Conservation (phyloP, 2,113 vertebrate species). For the Chionodraco myersi region DNA sequence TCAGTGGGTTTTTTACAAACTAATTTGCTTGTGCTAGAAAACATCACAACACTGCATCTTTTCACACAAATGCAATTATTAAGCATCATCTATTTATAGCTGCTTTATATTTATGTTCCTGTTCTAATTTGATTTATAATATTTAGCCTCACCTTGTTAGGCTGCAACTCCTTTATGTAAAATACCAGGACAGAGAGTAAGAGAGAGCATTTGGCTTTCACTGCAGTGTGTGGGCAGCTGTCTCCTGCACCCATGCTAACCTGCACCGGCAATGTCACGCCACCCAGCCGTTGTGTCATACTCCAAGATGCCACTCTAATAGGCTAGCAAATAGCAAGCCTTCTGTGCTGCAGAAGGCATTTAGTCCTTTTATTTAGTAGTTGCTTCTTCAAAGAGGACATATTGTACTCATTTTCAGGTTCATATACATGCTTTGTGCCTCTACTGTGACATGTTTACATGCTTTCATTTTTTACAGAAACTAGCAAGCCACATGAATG, state of each 20-base stretch:
- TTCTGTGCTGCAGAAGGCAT: slow-evolving; percentile 17
- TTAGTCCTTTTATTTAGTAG: not conserved
- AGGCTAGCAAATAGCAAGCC: not conserved
- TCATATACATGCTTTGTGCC: too few species aligned
- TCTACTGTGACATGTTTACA: too few species aligned
- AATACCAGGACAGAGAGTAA: slow-evolving; percentile 25
- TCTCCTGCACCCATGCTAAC: slow-evolving; percentile 45
- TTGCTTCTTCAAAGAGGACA: not conserved
- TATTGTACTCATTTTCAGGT: too few species aligned
- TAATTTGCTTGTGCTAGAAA: slow-evolving; percentile 10
- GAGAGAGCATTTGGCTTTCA: slow-evolving; percentile 38
- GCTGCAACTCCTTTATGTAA: slow-evolving; percentile 36
- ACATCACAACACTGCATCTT: not conserved
- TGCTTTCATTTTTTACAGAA: too few species aligned
- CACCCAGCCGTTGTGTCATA: slow-evolving; percentile 24
- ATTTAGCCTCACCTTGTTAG: slow-evolving; percentile 33
- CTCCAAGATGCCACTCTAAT: slow-evolving; percentile 21
- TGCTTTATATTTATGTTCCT: slow-evolving; percentile 15
- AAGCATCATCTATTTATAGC: slow-evolving; percentile 31
- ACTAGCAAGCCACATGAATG: too few species aligned
- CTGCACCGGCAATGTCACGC: slow-evolving; percentile 33
- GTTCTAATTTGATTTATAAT: slow-evolving; percentile 19
- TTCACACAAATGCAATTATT: not conserved
- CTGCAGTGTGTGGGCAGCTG: slow-evolving; percentile 66
- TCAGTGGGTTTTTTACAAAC: not conserved